A percentile compares a stretch with the other conserved stretches of the same genome.
phyloP scores from a whole-genome alignment of 2,113 vertebrate genomes.

The Phocoena phocoena region DNA sequence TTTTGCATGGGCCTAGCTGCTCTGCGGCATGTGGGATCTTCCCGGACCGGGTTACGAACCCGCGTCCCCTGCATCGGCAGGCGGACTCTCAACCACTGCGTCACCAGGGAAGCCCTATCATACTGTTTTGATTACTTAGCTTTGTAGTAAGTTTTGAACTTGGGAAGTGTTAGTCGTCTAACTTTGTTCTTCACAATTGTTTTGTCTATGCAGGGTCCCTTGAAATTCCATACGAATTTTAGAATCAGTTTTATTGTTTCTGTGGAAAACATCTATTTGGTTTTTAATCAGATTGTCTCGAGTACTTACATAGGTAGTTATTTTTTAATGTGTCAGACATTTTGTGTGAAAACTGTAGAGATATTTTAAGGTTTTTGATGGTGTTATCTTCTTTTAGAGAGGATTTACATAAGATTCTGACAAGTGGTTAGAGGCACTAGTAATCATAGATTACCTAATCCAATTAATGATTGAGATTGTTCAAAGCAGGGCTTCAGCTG shows the following conservation, averaged over 20 bases:
- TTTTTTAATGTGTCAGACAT: background rate
- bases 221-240: background rate
- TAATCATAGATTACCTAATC: background rate
- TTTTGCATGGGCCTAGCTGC: no score
- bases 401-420: background rate
- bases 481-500: background rate
- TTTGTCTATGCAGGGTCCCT: background rate
- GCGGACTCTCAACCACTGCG: no score
- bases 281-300: background rate
- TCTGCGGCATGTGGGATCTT: no score
- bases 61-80: no score
- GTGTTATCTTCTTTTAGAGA: background rate
- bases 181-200: background rate
- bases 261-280: background rate
- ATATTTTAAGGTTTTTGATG: background rate
- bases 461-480: background rate
- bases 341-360: background rate
- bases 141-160: background rate
- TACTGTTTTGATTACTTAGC: background rate
- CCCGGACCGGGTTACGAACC: no score
- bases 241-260: background rate
- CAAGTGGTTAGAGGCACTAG: background rate
- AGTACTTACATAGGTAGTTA: background rate
- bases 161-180: background rate
- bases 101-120: background rate